These are phyloP conservation scores for Distichodus sexfasciatus DNA, from an alignment of 2,797 vertebrate genomes.

Conservation along the genomic window DNA sequence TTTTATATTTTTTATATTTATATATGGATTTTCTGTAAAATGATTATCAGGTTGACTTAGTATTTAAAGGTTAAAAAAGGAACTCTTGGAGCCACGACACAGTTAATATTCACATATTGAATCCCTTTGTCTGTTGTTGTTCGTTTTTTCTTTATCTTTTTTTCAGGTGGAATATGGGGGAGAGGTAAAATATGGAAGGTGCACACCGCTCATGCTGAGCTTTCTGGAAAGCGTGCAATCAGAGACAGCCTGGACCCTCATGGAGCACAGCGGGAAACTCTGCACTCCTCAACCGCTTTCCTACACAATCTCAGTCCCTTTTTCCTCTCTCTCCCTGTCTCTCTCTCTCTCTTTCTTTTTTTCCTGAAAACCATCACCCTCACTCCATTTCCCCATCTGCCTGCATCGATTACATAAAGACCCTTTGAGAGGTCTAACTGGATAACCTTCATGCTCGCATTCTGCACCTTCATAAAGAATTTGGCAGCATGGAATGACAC, in stretches of 20 bases:
- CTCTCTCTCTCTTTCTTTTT: too few species aligned
- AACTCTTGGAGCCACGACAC: too few species aligned
- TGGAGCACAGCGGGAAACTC: slow-evolving; percentile 47
- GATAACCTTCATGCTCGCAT: slow-evolving; percentile 55
- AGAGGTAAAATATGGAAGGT: slow-evolving; percentile 42
- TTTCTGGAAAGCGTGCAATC: slow-evolving; percentile 58
- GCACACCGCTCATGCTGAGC: slow-evolving; percentile 43
- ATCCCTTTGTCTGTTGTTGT: too few species aligned
- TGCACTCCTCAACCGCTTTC: slow-evolving; percentile 34
- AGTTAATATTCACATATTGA: too few species aligned
- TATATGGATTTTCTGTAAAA: too few species aligned
- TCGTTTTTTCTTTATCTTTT: too few species aligned
- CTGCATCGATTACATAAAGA: slow-evolving; percentile 62
- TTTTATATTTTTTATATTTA: too few species aligned
- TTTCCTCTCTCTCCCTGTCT: slow-evolving; percentile 37
- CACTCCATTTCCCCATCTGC: slow-evolving; percentile 46
- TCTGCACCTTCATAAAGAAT: slow-evolving; percentile 44
- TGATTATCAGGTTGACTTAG: too few species aligned
- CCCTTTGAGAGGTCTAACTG: slow-evolving; percentile 50
- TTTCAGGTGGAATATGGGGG: too few species aligned
- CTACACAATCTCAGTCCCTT: slow-evolving; percentile 43
- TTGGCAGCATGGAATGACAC: slow-evolving; percentile 22
- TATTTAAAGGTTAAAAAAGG: too few species aligned
- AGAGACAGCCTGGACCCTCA: slow-evolving; percentile 46
- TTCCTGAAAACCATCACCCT: slow-evolving; percentile 36